Evolutionary conservation across 2,888 invertebrate genomes (phyloP).

Genomic region (Encarsia formosa): DNA sequence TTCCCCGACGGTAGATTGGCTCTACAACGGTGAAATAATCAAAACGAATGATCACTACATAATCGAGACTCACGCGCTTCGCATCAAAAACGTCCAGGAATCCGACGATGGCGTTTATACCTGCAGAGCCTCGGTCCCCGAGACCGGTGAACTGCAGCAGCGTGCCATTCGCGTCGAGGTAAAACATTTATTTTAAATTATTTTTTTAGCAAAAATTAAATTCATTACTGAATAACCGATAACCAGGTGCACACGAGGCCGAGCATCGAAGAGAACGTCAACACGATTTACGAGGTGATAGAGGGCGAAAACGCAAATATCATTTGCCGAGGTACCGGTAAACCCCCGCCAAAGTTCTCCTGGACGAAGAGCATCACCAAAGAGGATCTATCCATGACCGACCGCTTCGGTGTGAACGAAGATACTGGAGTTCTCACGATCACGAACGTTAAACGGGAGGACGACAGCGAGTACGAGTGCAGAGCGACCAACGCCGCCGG

Average conservation of each 20-base stretch:
- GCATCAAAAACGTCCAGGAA: conserved; percentile 73
- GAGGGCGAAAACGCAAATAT: conserved; percentile 77
- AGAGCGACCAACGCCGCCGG: conserved; percentile 78
- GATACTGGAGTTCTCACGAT: conserved; percentile 70
- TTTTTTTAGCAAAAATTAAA: neutral
- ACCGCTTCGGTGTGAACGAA: conserved; percentile 66
- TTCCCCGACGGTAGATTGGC: conserved; percentile 81
- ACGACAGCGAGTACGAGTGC: conserved; percentile 77
- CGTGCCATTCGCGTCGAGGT: conserved; percentile 78
- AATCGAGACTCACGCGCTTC: conserved; percentile 69
- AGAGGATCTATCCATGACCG: conserved; percentile 66
- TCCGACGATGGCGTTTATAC: conserved; percentile 83
- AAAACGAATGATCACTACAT: conserved; percentile 68
- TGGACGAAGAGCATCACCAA: conserved; percentile 77
- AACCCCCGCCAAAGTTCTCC: conserved; percentile 76
- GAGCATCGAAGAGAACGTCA: conserved; percentile 62
- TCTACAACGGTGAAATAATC: conserved; percentile 70
- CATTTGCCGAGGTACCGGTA: conserved; percentile 75
- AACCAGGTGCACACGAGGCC: conserved; percentile 72
- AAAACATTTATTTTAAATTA: conserved; percentile 21
- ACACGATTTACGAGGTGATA: conserved; percentile 63
- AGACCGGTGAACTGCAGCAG: conserved; percentile 71
- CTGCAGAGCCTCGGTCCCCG: conserved; percentile 76
- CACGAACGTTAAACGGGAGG: conserved; percentile 69
- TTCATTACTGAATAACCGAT: neutral